Conservation (phyloP, 2,888 invertebrate genomes). For the Iselma pallidipennis region DNA sequence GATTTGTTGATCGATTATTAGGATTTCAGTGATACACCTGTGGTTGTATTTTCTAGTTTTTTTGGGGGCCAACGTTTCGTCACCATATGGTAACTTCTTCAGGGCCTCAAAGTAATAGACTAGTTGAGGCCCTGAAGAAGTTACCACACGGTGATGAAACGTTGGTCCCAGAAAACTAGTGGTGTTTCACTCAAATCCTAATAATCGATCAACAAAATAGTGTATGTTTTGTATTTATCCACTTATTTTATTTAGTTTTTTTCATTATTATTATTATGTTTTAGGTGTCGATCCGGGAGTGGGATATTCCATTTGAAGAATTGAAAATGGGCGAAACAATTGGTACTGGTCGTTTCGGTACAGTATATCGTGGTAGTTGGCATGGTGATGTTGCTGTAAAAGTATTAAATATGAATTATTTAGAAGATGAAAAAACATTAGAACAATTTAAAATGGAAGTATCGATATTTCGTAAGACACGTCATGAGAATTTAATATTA, state of each 20-base stretch:
- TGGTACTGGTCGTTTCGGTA: slow-evolving; percentile 92
- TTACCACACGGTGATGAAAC: too few species aligned
- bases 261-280: slow-evolving; percentile 24
- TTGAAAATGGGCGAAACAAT: slow-evolving; percentile 84
- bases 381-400: slow-evolving; percentile 98
- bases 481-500: slow-evolving; percentile 97
- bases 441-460: slow-evolving; percentile 96
- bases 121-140: too few species aligned
- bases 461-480: slow-evolving; percentile 93
- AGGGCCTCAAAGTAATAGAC: too few species aligned
- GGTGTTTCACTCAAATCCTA: too few species aligned
- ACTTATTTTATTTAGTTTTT: not conserved
- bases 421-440: slow-evolving; percentile 84
- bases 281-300: slow-evolving; percentile 87
- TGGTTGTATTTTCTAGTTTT: too few species aligned
- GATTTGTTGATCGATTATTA: too few species aligned
- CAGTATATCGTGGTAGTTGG: slow-evolving; percentile 94
- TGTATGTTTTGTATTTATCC: slow-evolving; percentile 59
- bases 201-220: slow-evolving; percentile 86
- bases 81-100: too few species aligned
- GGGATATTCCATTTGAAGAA: slow-evolving; percentile 99
- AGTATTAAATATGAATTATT: slow-evolving; percentile 88
- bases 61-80: too few species aligned
- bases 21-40: too few species aligned
- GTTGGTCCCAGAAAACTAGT: too few species aligned